These are phyloP conservation scores for Pangasius djambal DNA, from an alignment of 2,797 vertebrate genomes.

Conservation along the genomic window DNA sequence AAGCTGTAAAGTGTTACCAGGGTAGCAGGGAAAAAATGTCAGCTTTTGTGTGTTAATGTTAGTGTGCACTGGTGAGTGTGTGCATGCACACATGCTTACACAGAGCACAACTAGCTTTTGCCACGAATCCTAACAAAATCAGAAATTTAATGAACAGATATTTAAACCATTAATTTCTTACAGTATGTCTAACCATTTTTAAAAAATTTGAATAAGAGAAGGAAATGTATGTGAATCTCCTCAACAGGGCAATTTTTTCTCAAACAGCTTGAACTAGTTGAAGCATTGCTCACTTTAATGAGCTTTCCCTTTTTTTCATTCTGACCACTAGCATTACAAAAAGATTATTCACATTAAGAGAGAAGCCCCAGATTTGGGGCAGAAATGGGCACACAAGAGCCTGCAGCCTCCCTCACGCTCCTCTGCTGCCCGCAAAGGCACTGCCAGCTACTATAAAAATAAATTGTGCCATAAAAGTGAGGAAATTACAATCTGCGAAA, in stretches of 20 bases:
- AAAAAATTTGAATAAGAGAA: not conserved
- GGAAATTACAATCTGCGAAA: slow-evolving; percentile 64
- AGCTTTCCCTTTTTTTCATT: slow-evolving; percentile 17
- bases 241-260: not conserved
- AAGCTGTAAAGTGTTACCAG: slow-evolving; percentile 52
- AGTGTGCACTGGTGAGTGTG: slow-evolving; percentile 25
- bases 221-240: not conserved
- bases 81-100: not conserved
- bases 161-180: not conserved
- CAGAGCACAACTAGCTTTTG: not conserved
- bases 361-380: slow-evolving; percentile 33
- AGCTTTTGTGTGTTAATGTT: slow-evolving; percentile 25
- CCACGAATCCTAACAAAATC: not conserved
- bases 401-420: slow-evolving; percentile 46
- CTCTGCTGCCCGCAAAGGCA: slow-evolving; percentile 50
- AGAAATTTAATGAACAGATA: not conserved
- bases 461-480: slow-evolving; percentile 63
- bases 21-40: slow-evolving; percentile 44
- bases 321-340: slow-evolving; percentile 38
- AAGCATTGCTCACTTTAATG: slow-evolving; percentile 11
- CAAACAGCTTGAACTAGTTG: slow-evolving; percentile 15
- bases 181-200: not conserved
- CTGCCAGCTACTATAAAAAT: slow-evolving; percentile 65
- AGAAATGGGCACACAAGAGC: slow-evolving; percentile 48
- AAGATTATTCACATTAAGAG: slow-evolving; percentile 46